Base-by-base conservation (phyloP, 2,113 vertebrate genomes). In the Sinocyclocheilus anophthalmus region DNA sequence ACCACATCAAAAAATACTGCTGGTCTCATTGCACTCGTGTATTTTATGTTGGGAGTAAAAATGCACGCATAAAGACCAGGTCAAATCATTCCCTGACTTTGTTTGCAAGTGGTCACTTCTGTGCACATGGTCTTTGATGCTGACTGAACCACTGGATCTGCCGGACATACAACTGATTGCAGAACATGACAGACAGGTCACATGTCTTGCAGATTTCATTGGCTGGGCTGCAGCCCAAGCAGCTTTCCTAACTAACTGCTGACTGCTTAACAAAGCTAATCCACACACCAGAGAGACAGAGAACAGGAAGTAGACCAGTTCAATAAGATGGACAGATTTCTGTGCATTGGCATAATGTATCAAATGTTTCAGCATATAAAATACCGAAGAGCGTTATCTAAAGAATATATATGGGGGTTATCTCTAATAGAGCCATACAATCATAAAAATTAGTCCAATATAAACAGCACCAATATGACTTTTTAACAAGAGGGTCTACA, bases 191-290 rank as follows among this genome's bases (percentile, higher is more conserved):
- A 86, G 89, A 83, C 79, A 11, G 1, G 84, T 92, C 92, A 94
- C 84, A 33, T 94, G 92, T 88, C 76, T 33, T 76, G 7, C 75
- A 73, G 86, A 84, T 87, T 88, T 86, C 75, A 80, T 73, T 81
- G 37, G 70, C 50, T 85, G 61, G 37, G 70, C 50, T 85, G 61
- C 12, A 73, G 83, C 37, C 48, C 87, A 92, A 93, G 92, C 88
- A 79, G 93, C 92, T 95, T 94, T 93, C 91, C 91, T 92, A 86
- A 87, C 79, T 73, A 86, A 87, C 80, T 72, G 78, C 81, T 90
- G 89, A 92, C 70, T 92, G 91, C 91, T 92, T 92, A 94, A 91
- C 93, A 88, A 84, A 88, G 92, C 79, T 95, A 94, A 95, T 94
- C 93, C 93, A 88, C 24, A 26, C 50, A 24, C 3, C 63, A 33